Percentiles rank a stretch among this genome's conserved stretches.
Evolutionary conservation across 2,888 invertebrate genomes (phyloP).

Genomic region (Capitulum mitella): DNA sequence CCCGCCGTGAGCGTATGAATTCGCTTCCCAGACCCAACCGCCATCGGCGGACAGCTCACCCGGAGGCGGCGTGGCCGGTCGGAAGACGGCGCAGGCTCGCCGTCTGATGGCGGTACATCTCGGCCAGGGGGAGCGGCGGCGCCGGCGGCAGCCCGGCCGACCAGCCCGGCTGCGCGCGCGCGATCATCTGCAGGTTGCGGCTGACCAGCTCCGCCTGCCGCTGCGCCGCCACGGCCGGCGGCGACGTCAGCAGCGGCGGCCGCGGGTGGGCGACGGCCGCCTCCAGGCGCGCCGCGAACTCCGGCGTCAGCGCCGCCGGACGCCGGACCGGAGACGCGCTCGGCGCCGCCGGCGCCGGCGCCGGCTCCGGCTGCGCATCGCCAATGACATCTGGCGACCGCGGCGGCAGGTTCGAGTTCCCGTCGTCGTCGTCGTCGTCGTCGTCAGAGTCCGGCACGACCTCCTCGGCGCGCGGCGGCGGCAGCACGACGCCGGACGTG

Average conservation of each 20-base stretch:
- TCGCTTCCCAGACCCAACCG: too few species aligned
- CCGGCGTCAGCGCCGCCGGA: neutral
- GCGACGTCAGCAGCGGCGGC: too few species aligned
- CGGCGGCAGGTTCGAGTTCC: neutral
- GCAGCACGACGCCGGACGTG: conserved; percentile 48
- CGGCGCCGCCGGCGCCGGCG: neutral
- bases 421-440: neutral
- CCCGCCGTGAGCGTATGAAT: too few species aligned
- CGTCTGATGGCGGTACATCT: neutral
- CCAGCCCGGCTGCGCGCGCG: neutral
- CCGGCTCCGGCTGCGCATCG: neutral
- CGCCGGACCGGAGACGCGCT: neutral
- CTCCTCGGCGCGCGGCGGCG: neutral
- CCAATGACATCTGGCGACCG: neutral
- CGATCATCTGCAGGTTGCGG: conserved; percentile 13
- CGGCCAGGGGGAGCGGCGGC: conserved; percentile 4
- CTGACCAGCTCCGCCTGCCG: neutral
- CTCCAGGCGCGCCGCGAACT: neutral
- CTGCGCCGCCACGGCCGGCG: neutral
- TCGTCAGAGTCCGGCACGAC: neutral
- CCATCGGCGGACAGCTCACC: too few species aligned
- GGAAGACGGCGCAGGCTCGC: neutral
- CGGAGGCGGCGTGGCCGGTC: too few species aligned
- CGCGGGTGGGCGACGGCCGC: neutral
- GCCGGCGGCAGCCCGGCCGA: neutral